phyloP scores from a whole-genome alignment of 2,797 vertebrate species.

The Cossypha polioptera region DNA sequence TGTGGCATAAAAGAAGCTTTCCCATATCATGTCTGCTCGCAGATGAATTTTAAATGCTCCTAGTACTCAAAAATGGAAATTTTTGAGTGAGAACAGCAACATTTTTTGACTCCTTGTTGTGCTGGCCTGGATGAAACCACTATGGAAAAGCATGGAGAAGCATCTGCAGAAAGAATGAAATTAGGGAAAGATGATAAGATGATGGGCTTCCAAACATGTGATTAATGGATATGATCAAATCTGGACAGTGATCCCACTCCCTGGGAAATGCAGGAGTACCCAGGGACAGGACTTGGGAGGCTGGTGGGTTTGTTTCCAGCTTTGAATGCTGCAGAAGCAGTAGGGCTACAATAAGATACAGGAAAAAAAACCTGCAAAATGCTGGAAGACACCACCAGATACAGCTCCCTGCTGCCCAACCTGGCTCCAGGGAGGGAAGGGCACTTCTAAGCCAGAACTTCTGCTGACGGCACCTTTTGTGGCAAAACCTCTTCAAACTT shows the following conservation, averaged over 20 bases:
- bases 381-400: background rate
- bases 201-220: background rate
- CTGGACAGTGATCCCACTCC: accelerated
- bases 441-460: background rate
- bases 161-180: slow-evolving; percentile 2
- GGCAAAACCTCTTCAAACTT: background rate
- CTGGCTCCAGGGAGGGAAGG: background rate
- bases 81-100: background rate
- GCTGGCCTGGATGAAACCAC: background rate
- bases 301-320: too few species aligned
- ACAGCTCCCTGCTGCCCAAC: background rate
- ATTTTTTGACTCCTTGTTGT: background rate
- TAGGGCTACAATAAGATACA: too few species aligned
- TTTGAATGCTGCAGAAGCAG: too few species aligned
- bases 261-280: background rate
- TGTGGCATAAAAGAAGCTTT: background rate
- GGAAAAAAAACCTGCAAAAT: too few species aligned
- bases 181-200: background rate
- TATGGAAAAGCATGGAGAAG: background rate
- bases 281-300: too few species aligned
- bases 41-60: background rate
- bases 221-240: background rate
- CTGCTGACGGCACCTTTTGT: background rate
- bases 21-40: background rate
- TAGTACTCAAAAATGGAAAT: background rate